Conservation (phyloP, 1,140 invertebrate species). For the Brachionus sp. region DNA sequence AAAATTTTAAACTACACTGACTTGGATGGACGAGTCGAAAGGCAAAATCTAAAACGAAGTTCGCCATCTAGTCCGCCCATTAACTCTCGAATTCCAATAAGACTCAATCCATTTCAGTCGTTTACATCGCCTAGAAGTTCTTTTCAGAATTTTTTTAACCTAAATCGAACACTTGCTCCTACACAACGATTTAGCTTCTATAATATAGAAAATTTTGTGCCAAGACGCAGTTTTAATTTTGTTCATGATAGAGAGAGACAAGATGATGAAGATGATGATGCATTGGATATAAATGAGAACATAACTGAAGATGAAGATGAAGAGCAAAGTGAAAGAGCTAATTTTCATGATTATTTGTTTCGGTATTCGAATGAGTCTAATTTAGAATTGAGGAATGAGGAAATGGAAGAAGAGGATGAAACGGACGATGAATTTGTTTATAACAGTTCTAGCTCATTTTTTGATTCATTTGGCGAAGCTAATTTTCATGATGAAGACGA, state of each 20-base stretch:
- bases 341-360: conserved; percentile 15
- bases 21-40: not conserved
- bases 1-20: conserved; percentile 17
- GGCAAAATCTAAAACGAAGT: not conserved
- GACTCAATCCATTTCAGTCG: not conserved
- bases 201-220: conserved; percentile 23
- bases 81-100: not conserved
- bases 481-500: conserved; percentile 50
- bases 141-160: not conserved
- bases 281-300: not conserved
- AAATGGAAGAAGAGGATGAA: conserved; percentile 44
- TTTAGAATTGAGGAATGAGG: not conserved
- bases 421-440: conserved; percentile 46
- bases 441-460: conserved; percentile 40
- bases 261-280: not conserved
- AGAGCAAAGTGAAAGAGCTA: not conserved
- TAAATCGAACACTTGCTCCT: not conserved
- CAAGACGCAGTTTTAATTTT: not conserved
- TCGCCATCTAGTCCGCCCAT: not conserved
- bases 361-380: not conserved
- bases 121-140: not conserved
- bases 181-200: not conserved
- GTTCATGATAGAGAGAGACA: not conserved
- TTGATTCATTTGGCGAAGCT: conserved; percentile 15
- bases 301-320: conserved; percentile 39